Evolutionary conservation across 1,140 invertebrate genomes (phyloP).

Genomic region (Cydia fagiglandana): DNA sequence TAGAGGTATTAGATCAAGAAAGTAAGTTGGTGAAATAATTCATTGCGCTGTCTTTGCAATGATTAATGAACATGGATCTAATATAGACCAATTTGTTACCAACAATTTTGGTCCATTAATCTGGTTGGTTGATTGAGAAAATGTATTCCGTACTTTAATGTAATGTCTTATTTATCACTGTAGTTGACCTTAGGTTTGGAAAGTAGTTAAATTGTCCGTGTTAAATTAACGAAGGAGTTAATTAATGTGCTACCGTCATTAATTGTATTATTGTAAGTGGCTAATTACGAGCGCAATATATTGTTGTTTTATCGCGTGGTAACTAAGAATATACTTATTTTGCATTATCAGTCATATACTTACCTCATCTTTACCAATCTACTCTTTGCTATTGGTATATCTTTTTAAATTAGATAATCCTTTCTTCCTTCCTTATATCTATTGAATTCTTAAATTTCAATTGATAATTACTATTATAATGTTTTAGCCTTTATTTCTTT

Average conservation of each 20-base stretch:
- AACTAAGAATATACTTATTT: too few relatives aligned
- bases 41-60: slow-evolving; percentile 11
- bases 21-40: slow-evolving; percentile 7
- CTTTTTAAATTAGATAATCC: too few relatives aligned
- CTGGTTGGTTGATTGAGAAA: neutral
- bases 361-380: too few relatives aligned
- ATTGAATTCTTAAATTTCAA: too few relatives aligned
- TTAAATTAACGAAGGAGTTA: neutral
- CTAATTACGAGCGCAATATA: neutral
- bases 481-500: too few relatives aligned
- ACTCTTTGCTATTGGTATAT: too few relatives aligned
- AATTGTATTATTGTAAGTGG: neutral
- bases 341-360: too few relatives aligned
- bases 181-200: slow-evolving; percentile 13
- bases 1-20: neutral
- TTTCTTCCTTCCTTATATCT: too few relatives aligned
- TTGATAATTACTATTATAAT: too few relatives aligned
- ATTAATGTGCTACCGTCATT: neutral
- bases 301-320: neutral
- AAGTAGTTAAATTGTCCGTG: slow-evolving; percentile 2
- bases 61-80: slow-evolving; percentile 25
- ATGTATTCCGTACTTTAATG: slow-evolving; percentile 15
- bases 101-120: slow-evolving; percentile 9
- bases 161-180: slow-evolving; percentile 3
- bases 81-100: slow-evolving; percentile 18